Conservation (phyloP, 2,888 invertebrate species). For the Drosophila kanekoi region DNA sequence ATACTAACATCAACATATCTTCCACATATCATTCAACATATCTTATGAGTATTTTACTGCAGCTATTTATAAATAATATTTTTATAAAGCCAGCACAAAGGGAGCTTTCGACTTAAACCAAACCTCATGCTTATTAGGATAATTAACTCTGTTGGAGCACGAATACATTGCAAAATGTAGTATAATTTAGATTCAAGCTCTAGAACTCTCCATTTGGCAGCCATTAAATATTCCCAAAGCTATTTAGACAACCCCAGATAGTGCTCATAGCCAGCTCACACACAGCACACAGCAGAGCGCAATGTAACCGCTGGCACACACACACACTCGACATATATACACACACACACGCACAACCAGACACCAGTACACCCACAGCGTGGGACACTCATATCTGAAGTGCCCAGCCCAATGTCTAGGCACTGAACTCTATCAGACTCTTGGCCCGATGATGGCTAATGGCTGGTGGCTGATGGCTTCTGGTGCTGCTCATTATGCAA, state of each 20-base stretch:
- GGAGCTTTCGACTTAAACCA: background rate
- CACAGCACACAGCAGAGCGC: slow-evolving; percentile 12
- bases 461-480: slow-evolving; percentile 20
- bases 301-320: slow-evolving; percentile 33
- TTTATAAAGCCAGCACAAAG: no score
- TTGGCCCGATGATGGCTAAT: slow-evolving; percentile 24
- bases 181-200: background rate
- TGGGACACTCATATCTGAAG: slow-evolving; percentile 6
- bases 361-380: slow-evolving; percentile 5
- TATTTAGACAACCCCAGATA: slow-evolving; percentile 42
- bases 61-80: no score
- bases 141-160: background rate
- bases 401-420: slow-evolving; percentile 52
- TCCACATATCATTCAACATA: no score
- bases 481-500: slow-evolving; percentile 70
- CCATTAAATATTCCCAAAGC: slow-evolving; percentile 32
- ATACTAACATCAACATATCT: no score
- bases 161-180: slow-evolving; percentile 5
- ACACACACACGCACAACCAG: slow-evolving; percentile 6
- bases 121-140: background rate
- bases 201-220: background rate
- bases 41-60: no score
- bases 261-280: slow-evolving; percentile 2
- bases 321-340: slow-evolving; percentile 7
- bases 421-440: slow-evolving; percentile 45